phyloP scores from a whole-genome alignment of 2,797 vertebrate genomes.

The Taeniopygia guttata region DNA sequence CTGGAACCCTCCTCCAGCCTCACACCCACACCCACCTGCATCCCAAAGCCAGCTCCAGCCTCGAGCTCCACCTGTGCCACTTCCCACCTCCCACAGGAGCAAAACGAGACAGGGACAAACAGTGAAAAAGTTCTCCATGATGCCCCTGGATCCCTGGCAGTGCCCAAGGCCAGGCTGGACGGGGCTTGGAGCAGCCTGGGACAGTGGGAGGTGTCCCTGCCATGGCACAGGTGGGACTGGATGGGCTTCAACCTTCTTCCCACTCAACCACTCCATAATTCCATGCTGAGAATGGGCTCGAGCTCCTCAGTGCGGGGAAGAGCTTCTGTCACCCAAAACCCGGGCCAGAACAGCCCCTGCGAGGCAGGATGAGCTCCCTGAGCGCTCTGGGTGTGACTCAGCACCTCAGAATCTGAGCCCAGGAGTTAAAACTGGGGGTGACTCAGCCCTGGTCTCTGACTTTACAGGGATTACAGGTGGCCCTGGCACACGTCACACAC shows the following conservation, averaged over 20 bases:
- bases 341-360: not conserved
- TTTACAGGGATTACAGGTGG: not conserved
- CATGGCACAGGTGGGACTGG: not conserved
- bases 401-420: not conserved
- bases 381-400: not conserved
- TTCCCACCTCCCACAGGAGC: not conserved
- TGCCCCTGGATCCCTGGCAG: not conserved
- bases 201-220: not conserved
- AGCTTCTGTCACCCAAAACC: rapidly evolving
- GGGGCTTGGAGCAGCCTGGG: not conserved
- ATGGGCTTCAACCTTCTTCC: not conserved
- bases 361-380: not conserved
- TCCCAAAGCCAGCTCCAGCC: not conserved
- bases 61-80: not conserved
- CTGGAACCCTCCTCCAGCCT: not conserved
- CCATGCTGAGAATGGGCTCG: not conserved
- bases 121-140: not conserved
- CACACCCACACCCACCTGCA: rapidly evolving
- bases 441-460: constrained; percentile 6
- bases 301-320: not conserved
- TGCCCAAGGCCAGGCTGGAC: not conserved
- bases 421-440: not conserved
- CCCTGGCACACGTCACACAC: not conserved
- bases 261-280: not conserved
- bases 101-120: not conserved